These are phyloP conservation scores for Ischnus inquisitorius DNA, from an alignment of 2,888 invertebrate genomes.

Conservation along the genomic window DNA sequence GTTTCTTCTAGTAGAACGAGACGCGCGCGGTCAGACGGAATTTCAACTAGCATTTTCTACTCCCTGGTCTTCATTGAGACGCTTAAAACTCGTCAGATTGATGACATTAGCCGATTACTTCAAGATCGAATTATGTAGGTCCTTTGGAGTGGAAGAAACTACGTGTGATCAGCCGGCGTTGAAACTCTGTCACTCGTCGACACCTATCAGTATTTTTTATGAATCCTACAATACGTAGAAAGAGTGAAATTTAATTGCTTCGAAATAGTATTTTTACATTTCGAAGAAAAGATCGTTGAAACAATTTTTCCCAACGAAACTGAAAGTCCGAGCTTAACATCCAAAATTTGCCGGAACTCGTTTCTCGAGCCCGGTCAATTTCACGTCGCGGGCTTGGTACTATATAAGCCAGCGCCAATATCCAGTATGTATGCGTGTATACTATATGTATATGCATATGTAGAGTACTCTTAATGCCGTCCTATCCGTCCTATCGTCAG, in stretches of 20 bases:
- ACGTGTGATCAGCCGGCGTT: neutral
- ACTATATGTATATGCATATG: neutral
- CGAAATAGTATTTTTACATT: neutral
- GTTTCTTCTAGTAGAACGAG: neutral
- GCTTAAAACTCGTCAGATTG: too few relatives aligned
- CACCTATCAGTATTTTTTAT: neutral
- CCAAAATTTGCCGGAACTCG: neutral
- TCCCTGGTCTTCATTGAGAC: too few relatives aligned
- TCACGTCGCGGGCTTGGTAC: neutral
- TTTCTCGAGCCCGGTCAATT: neutral
- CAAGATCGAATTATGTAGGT: too few relatives aligned
- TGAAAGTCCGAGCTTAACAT: neutral
- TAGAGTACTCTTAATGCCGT: neutral
- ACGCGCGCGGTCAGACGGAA: neutral
- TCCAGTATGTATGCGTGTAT: too few relatives aligned
- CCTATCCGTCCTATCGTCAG: conserved; percentile 2
- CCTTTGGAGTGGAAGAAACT: neutral
- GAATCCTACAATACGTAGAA: too few relatives aligned
- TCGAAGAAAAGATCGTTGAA: neutral
- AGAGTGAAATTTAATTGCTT: neutral
- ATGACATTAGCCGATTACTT: too few relatives aligned
- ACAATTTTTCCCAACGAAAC: neutral
- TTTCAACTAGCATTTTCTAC: too few relatives aligned
- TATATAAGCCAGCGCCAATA: neutral
- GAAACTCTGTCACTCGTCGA: neutral